Evolutionary conservation across 2,888 invertebrate genomes (phyloP).

Genomic region (Pterostichus niger): DNA sequence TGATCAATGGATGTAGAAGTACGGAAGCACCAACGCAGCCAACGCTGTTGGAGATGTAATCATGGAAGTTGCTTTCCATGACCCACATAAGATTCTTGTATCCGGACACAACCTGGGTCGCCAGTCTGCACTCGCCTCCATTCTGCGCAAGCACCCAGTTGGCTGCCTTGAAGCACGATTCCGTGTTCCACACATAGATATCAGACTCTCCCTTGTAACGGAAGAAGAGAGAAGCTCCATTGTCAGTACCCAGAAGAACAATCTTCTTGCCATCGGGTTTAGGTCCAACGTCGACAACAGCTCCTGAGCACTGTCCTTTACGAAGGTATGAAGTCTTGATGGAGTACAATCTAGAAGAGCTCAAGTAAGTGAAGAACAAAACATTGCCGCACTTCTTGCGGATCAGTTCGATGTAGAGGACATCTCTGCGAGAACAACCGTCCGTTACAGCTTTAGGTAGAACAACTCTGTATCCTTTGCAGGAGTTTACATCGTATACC

Average conservation of each 20-base stretch:
- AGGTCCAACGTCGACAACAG: constrained; percentile 81
- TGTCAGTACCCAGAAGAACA: constrained; percentile 82
- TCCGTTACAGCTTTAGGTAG: constrained; percentile 79
- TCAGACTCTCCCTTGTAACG: constrained; percentile 82
- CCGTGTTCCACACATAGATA: constrained; percentile 83
- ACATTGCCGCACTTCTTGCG: constrained; percentile 78
- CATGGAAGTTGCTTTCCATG: constrained; percentile 84
- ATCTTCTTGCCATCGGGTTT: constrained; percentile 78
- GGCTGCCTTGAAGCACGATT: constrained; percentile 79
- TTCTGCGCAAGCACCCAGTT: constrained; percentile 81
- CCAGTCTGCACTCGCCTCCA: constrained; percentile 80
- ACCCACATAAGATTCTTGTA: constrained; percentile 82
- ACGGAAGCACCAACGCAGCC: constrained; percentile 83
- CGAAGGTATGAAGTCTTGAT: constrained; percentile 80
- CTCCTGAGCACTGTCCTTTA: constrained; percentile 79
- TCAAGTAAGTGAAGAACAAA: constrained; percentile 81
- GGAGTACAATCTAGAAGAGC: constrained; percentile 80
- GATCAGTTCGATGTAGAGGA: constrained; percentile 80
- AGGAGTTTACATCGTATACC: constrained; percentile 79
- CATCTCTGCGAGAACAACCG: constrained; percentile 77
- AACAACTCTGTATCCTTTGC: constrained; percentile 80
- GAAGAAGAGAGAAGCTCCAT: constrained; percentile 81
- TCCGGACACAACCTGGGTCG: constrained; percentile 82
- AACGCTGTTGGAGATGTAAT: constrained; percentile 81
- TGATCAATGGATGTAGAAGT: constrained; percentile 81